Evolutionary conservation across 2,113 vertebrate species (phyloP), one percentile per base, ranked within the genome.

Genomic region (Sterrhoptilus dennistouni): DNA sequence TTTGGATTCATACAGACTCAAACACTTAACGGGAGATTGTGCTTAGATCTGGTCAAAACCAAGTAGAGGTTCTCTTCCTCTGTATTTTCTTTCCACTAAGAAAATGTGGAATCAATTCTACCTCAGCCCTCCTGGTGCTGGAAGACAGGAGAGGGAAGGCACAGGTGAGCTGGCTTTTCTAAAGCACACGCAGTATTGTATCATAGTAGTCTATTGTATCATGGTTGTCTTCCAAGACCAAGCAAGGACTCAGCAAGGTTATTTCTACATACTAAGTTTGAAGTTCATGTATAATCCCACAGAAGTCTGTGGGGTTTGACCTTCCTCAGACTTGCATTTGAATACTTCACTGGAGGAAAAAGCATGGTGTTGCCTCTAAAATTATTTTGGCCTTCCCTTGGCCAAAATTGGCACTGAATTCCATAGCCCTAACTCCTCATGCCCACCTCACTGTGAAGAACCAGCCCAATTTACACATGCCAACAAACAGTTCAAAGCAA

Each of bases 131-230:
- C 31, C 63, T 64, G 27, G 22, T 0, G 1, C 6, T 5, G 50
- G n/a, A 29, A 71, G 23, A 17, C 22, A 38, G 31, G 24, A 93
- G 49, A 27, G 66, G 38, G 14, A 33, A 61, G 27, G 49, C 27
- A 59, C 24, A 31, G n/a, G 8, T 1, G 4, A 23, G 12, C n/a
- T 53, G 77, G 9, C 11, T 68, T 68, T 75, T 74, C 52, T n/a
- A 29, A 45, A 59, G 16, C 14, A 14, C 0, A 2, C 11, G 8
- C 3, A 1, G 21, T 74, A 1, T 1, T 49, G 1, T 17, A 17
- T 24, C 69, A n/a, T n/a, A n/a, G n/a, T n/a, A n/a, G n/a, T n/a
- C n/a, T n/a, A n/a, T n/a, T n/a, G n/a, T n/a, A n/a, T n/a, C 18
- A 50, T 3, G 4, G 6, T 1, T 79, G 21, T 24, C 38, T 38